Evolutionary conservation across 2,888 invertebrate species (phyloP).

Genomic region (Sepioteuthis lessoniana): DNA sequence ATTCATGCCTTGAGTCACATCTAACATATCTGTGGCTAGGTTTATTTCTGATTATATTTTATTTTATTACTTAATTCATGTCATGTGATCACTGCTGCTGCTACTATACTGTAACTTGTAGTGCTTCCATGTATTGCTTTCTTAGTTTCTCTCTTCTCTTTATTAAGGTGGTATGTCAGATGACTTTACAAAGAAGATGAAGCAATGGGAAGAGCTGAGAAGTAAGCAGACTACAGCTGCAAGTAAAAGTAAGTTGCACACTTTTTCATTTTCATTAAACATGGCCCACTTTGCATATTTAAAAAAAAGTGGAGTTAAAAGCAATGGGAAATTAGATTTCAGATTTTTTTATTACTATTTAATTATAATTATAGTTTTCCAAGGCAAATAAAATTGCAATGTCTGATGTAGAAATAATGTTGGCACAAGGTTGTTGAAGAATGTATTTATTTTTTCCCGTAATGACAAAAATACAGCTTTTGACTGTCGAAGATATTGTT

Average conservation of each 20-base stretch:
- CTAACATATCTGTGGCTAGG: background rate
- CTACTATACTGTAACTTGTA: background rate
- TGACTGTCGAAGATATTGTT: background rate
- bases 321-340: background rate
- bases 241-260: slow-evolving; percentile 57
- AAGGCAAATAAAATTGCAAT: background rate
- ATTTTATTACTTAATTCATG: slow-evolving; percentile 19
- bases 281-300: background rate
- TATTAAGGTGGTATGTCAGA: slow-evolving; percentile 77
- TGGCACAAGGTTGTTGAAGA: background rate
- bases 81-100: slow-evolving; percentile 33
- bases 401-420: background rate
- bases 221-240: slow-evolving; percentile 59
- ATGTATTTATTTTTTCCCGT: background rate
- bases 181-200: slow-evolving; percentile 90
- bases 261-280: background rate
- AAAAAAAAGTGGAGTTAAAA: background rate
- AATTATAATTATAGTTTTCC: background rate
- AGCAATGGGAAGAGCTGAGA: slow-evolving; percentile 84
- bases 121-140: slow-evolving; percentile 16
- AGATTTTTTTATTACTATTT: background rate
- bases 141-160: slow-evolving; percentile 48
- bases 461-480: background rate
- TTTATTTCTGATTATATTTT: slow-evolving; percentile 37
- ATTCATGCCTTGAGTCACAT: background rate